These are phyloP conservation scores for Amphipyra berbera DNA, from an alignment of 2,888 invertebrate species.

Conservation along the genomic window DNA sequence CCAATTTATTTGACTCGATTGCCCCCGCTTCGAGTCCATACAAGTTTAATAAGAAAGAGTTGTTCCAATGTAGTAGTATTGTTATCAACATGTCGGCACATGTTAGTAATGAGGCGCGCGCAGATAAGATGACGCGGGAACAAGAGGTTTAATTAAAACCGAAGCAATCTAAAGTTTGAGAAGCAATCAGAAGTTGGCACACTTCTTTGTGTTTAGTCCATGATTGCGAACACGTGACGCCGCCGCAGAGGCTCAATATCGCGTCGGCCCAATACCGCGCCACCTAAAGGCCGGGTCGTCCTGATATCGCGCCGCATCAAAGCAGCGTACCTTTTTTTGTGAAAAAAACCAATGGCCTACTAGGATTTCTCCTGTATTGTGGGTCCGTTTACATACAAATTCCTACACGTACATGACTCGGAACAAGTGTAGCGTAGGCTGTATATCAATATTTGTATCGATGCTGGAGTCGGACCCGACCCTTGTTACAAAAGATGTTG, in stretches of 20 bases:
- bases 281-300: no score
- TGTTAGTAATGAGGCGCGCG: slow-evolving; percentile 13
- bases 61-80: background rate
- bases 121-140: slow-evolving; percentile 41
- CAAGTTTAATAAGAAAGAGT: slow-evolving; percentile 5
- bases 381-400: no score
- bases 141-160: slow-evolving; percentile 56
- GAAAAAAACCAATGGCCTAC: no score
- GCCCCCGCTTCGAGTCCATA: background rate
- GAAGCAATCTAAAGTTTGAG: slow-evolving; percentile 48
- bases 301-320: no score
- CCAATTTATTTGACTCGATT: slow-evolving; percentile 1
- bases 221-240: slow-evolving; percentile 20
- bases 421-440: no score
- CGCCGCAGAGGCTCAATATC: background rate
- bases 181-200: slow-evolving; percentile 29
- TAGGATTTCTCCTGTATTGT: no score
- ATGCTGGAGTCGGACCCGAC: no score
- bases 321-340: no score
- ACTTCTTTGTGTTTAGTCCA: slow-evolving; percentile 30
- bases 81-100: background rate
- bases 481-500: no score
- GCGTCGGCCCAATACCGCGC: background rate
- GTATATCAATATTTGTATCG: no score
- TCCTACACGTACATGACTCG: no score